These are phyloP conservation scores for Meloidogyne hapla DNA, from an alignment of 1,140 invertebrate genomes.

Conservation along the genomic window DNA sequence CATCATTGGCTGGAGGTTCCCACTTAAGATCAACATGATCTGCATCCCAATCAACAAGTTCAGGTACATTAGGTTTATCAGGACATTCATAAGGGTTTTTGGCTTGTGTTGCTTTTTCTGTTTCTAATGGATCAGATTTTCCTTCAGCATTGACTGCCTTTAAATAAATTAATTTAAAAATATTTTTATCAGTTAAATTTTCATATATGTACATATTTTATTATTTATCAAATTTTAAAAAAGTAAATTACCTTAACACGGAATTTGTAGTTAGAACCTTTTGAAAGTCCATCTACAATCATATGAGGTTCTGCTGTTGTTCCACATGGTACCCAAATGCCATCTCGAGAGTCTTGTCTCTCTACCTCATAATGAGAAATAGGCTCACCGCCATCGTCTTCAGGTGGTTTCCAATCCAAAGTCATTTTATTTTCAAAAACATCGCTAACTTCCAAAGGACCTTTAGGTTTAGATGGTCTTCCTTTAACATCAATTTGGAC, in stretches of 20 bases:
- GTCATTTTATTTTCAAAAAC: conserved; percentile 89
- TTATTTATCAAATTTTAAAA: neutral
- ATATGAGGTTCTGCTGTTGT: conserved; percentile 56
- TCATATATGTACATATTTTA: conserved; percentile 13
- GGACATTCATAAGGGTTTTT: conserved; percentile 86
- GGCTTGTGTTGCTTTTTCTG: conserved; percentile 80
- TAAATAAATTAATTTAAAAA: conserved; percentile 66
- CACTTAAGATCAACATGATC: conserved; percentile 87
- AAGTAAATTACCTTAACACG: conserved; percentile 80
- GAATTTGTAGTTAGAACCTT: conserved; percentile 77
- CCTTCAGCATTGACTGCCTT: conserved; percentile 92
- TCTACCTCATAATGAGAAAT: conserved; percentile 67
- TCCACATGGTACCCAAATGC: conserved; percentile 62
- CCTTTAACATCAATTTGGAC: conserved; percentile 83
- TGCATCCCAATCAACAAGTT: conserved; percentile 82
- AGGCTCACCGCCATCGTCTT: conserved; percentile 90
- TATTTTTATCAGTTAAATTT: too few species aligned
- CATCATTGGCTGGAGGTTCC: conserved; percentile 80
- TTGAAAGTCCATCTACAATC: conserved; percentile 61
- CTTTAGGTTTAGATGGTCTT: conserved; percentile 68
- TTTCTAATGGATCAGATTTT: conserved; percentile 88
- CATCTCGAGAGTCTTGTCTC: conserved; percentile 58
- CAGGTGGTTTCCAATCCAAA: conserved; percentile 85
- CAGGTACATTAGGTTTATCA: conserved; percentile 83
- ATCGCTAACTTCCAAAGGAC: conserved; percentile 87